Evolutionary conservation across 2,888 invertebrate genomes (phyloP).

Genomic region (Thumatha senex): DNA sequence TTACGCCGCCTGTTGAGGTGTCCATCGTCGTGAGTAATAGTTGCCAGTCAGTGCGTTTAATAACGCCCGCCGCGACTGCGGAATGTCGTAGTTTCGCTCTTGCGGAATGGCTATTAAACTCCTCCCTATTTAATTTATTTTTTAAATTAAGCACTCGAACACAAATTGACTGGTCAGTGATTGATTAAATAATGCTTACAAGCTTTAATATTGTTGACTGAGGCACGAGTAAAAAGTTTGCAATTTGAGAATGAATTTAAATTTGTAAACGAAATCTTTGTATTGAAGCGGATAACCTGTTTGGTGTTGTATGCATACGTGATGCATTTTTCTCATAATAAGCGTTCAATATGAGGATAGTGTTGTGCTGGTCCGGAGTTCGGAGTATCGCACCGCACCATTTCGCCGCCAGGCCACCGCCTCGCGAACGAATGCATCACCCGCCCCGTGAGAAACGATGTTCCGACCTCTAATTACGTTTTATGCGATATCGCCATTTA

Average conservation of each 20-base stretch:
- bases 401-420: conserved; percentile 3
- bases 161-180: conserved; percentile 24
- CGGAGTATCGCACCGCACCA: conserved; percentile 2
- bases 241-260: conserved; percentile 53
- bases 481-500: conserved; percentile 83
- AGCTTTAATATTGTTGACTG: conserved; percentile 37
- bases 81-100: conserved; percentile 65
- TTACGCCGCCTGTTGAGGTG: conserved; percentile 76
- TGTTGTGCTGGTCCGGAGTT: background rate
- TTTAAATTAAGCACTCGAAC: conserved; percentile 45
- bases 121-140: conserved; percentile 42
- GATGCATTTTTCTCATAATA: conserved; percentile 66
- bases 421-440: conserved; percentile 40
- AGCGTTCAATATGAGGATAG: conserved; percentile 39
- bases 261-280: conserved; percentile 46
- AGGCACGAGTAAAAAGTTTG: conserved; percentile 46
- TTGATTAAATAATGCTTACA: conserved; percentile 36
- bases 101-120: conserved; percentile 72
- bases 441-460: conserved; percentile 77
- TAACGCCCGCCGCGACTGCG: conserved; percentile 56
- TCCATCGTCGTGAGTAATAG: conserved; percentile 72
- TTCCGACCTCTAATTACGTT: conserved; percentile 80
- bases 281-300: conserved; percentile 62
- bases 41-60: conserved; percentile 82
- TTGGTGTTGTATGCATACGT: conserved; percentile 49